Base-by-base conservation (phyloP, 2,888 invertebrate genomes). In the Noctua janthina region DNA sequence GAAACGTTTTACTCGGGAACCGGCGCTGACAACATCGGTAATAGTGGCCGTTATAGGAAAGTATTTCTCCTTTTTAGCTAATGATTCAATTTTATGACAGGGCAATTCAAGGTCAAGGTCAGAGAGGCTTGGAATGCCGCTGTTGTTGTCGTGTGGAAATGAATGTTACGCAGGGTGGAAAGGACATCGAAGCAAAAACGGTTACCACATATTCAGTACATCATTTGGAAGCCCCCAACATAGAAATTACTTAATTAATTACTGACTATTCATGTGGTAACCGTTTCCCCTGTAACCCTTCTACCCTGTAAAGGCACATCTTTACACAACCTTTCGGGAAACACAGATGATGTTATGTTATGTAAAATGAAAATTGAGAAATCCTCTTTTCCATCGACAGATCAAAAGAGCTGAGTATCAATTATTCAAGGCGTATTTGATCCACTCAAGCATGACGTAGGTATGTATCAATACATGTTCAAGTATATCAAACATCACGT, bases 1-100 rank as follows among this genome's bases (percentile, higher is more conserved):
- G 74, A 82, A 88, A 78, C 88, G 83, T 87, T 90, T 90, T 88
- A 90, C 74, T 77, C 86, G 76, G 62, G 82, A 83, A 75, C 66
- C 73, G 75, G 82, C n/a, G 66, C 51, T 76, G 85, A 87, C 85
- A 71, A 76, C 74, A 81, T 81, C 78, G 81, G 78, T 81, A 83
- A 87, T 85, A 83, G 79, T 85, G 71, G 56, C 74, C 70, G 68
- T 76, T 88, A 79, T 76, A 71, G 51, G 62, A 73, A 88, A 87
- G 76, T 79, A 85, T 87, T 87, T 83, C 73, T 79, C 78, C 77
- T 75, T 78, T 89, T 86, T 80, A 85, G 70, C 79, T 88, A 88
- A 86, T 85, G 85, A 88, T 88, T 71, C 82, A 83, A 86, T 83
- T 88, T 80, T 81, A 77, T 74, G 86, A 56, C 82, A 62, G 54